Base-by-base conservation (phyloP, 2,113 vertebrate genomes). In the Phycodurus eques region DNA sequence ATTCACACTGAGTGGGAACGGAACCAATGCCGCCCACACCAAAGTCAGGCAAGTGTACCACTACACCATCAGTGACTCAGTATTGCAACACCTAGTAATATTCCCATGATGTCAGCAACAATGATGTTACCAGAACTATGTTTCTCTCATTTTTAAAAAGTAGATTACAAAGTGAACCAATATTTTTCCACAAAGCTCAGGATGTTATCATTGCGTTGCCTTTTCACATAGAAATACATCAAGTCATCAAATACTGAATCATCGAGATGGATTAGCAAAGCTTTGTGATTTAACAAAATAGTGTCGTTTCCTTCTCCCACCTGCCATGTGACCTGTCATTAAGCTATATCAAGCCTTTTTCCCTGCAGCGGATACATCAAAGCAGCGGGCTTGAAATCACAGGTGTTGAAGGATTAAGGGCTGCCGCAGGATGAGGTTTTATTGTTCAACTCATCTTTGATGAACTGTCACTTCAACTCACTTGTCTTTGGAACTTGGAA, bases 351-450 rank as follows among this genome's bases (percentile, higher is more conserved):
- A 79, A 83, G 67, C 20, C 9, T 46, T 86, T 77, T 84, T 83
- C 78, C 81, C 75, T 85, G 72, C 65, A 63, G 75, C 85, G 75
- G 76, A 83, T 51, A 77, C 90, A 90, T 91, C 88, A 92, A 90
- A 92, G 89, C 75, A 80, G 73, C 47, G 68, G 79, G 82, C 82
- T 91, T 91, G 88, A 91, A 75, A 87, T 92, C 71, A 68, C 92
- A 92, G 92, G 90, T 92, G 90, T 89, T 82, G 87, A 84, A 89
- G 89, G 90, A 93, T 93, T 92, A 91, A 91, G 88, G 64, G 90
- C 87, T 84, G 89, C 89, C 87, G 88, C 87, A 73, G 85, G 86
- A 88, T 68, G 74, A 69, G 80, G 47, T 87, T 83, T 81, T 81
- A 82, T 87, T 82, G 85, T 83, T 81, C 79, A 72, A 68, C 77